Base-by-base conservation (phyloP, 1,140 invertebrate genomes). In the Chionoecetes opilio region DNA sequence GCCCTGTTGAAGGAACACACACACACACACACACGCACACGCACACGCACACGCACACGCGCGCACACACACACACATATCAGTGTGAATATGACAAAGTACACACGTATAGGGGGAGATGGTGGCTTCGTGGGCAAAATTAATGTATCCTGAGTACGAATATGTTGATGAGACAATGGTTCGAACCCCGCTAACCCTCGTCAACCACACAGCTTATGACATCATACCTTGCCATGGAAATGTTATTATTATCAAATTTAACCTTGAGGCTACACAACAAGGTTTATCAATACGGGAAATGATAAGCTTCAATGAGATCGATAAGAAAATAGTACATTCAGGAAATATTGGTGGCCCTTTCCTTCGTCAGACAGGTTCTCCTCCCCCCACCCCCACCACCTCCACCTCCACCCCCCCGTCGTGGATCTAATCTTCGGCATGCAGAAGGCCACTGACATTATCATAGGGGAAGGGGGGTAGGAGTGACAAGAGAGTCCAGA, bases 1-100 rank as follows among this genome's bases (percentile, higher is more conserved):
- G 26, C 53, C 8, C 53, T 14, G 8, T 14, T 21, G 26, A 8
- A 63, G 8, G 26, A 8, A 63, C 53, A 63, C 53, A 75, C 63
- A 75, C 63, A 75, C 63, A 75, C 63, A 75, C 63, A 75, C 63
- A 75, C 63, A 75, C 63, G n/a, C 63, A 75, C 63, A 75, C 63
- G n/a, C 63, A 75, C 63, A 75, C 63, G n/a, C 63, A 75, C 63
- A 75, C 63, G n/a, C 63, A 75, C 63, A 75, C 63, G n/a, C 63
- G n/a, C 63, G n/a, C 63, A 75, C 63, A 75, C 63, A 75, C 63
- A 75, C 63, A 75, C 63, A 75, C 63, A 75, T 26, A 75, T n/a
- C 21, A 53, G 21, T 53, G 46, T 17, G 21, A 53, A 53, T 53
- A 17, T 53, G 21, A 53, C 46, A 53, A 17, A 53, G 46, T 53